phyloP scores from a whole-genome alignment of 2,888 invertebrate genomes.

The Schizaphis graminum region DNA sequence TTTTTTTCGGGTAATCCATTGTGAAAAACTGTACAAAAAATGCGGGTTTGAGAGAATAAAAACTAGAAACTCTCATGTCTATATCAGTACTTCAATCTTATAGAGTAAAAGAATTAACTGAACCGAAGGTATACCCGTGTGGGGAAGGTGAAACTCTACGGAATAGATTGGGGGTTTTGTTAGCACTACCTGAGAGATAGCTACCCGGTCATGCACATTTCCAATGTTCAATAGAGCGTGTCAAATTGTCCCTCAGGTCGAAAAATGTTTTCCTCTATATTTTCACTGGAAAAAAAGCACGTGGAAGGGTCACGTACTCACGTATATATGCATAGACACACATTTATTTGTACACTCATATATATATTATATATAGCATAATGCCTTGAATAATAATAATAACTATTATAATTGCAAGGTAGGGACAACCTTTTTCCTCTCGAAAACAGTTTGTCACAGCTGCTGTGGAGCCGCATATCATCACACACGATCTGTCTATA shows the following conservation, averaged over 20 bases:
- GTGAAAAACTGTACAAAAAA: constrained; percentile 6
- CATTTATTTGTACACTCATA: constrained; percentile 11
- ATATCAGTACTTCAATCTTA: not conserved
- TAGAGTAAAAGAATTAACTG: constrained; percentile 33
- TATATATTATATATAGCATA: not conserved
- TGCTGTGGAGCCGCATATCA: not conserved
- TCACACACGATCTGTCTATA: not conserved
- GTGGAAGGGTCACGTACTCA: constrained; percentile 24
- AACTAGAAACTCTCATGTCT: constrained; percentile 14
- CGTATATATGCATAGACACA: not conserved
- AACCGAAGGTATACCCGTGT: constrained; percentile 11
- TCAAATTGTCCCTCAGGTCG: constrained; percentile 47
- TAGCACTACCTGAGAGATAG: constrained; percentile 26
- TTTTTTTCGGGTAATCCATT: not conserved
- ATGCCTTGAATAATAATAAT: not conserved
- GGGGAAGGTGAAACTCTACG: not conserved
- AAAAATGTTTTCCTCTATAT: constrained; percentile 54
- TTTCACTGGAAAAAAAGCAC: not conserved
- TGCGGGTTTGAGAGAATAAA: not conserved
- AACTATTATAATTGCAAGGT: not conserved
- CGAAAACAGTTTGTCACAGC: constrained; percentile 37
- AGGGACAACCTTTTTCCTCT: constrained; percentile 31
- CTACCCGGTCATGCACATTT: constrained; percentile 46
- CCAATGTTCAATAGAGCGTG: constrained; percentile 50
- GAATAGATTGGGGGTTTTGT: constrained; percentile 28